A percentile compares a stretch with the other conserved stretches of the same genome.
Conservation (phyloP, 2,888 invertebrate species). For the Periphyllus acericola region DNA sequence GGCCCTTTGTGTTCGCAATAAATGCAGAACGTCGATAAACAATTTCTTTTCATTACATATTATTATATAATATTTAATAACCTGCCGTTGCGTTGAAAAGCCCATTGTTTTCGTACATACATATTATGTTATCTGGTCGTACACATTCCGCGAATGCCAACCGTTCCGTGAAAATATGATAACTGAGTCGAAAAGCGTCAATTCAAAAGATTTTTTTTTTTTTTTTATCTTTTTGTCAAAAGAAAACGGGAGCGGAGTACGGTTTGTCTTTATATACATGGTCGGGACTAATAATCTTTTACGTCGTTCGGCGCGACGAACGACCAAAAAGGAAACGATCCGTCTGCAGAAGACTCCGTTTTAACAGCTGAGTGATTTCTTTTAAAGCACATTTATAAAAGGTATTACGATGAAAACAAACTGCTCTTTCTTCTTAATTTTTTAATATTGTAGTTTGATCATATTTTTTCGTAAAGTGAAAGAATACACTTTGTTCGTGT, state of each 20-base stretch:
- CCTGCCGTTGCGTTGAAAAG: background rate
- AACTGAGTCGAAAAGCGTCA: background rate
- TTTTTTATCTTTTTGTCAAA: conserved; percentile 1
- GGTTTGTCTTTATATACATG: background rate
- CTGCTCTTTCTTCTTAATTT: background rate
- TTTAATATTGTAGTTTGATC: conserved; percentile 20
- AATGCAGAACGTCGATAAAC: no score
- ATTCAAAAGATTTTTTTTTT: background rate
- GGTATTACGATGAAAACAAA: conserved; percentile 27
- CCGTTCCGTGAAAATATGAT: conserved; percentile 18
- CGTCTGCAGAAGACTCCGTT: conserved; percentile 9
- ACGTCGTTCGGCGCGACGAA: background rate
- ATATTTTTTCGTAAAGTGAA: background rate
- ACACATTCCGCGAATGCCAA: conserved; percentile 10
- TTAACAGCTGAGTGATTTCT: conserved; percentile 32
- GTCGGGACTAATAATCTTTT: conserved; percentile 20
- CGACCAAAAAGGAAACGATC: conserved; percentile 9
- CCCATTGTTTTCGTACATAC: background rate
- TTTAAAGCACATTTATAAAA: conserved; percentile 22
- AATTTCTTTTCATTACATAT: no score
- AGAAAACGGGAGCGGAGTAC: conserved; percentile 3
- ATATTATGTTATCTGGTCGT: background rate
- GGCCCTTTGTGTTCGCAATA: no score
- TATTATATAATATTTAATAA: background rate
- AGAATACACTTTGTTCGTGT: background rate